Evolutionary conservation across 2,888 invertebrate species (phyloP), one percentile per base, ranked within the genome.

Genomic region (Leucoptera coffeella): DNA sequence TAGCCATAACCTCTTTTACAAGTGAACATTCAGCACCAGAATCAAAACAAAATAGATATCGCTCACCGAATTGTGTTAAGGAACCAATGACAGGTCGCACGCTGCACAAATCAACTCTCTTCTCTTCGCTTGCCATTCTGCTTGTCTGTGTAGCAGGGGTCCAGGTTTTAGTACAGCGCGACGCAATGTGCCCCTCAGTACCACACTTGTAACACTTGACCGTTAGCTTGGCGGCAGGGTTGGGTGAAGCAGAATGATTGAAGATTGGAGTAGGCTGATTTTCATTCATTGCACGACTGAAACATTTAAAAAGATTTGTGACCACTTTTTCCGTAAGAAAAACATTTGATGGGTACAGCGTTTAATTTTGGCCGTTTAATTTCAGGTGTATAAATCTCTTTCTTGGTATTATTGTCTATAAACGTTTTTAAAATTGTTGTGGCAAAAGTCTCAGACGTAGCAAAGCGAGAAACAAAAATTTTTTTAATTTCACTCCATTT

Each of bases 11-110:
- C 17, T 37, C 23, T 26, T 32, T 35, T 7, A 37, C 23, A 2
- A 39, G 7, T 2, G 43, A 43, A 25, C 38, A 40, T 22, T 37
- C 35, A 3, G 38, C 33, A 11, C 38, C 38, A 4, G 36, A 37
- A 27, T 37, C 38, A 25, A 15, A 38, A 27, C 14, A 27, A 33
- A 35, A 40, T 17, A 22, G 5, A 31, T 31, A 31, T 12, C 10
- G n/a, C 38, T 35, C 29, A 40, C 40, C 38, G 11, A 13, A 22
- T 17, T 26, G 26, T 15, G 12, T 14, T 10, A 22, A 15, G 4
- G 2, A 14, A 12, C 29, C 29, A 14, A 21, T 3, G 4, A 29
- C 28, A 4, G 20, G 6, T 14, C n/a, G 21, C 5, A 31, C 28
- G 2, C 2, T 7, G 21, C 29, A 29, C 11, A 30, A 5, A 10